These are phyloP conservation scores for Tenrec ecaudatus DNA, from an alignment of 2,113 vertebrate species.

Conservation along the genomic window DNA sequence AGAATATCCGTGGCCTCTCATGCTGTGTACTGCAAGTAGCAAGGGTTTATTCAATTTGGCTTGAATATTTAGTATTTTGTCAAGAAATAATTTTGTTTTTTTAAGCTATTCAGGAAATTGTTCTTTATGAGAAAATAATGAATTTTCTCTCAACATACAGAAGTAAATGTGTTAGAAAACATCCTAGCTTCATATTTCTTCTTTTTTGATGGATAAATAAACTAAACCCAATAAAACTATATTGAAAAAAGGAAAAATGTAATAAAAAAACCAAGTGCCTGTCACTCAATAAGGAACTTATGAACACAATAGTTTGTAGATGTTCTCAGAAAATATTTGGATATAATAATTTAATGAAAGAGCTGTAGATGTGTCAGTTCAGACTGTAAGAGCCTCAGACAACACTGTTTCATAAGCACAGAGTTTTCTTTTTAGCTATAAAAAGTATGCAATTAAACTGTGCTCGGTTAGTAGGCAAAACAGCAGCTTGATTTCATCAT, in stretches of 20 bases:
- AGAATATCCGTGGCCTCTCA: no score
- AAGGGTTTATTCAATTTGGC: neutral
- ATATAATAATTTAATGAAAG: conserved; percentile 80
- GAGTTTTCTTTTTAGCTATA: conserved; percentile 78
- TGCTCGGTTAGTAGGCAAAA: conserved; percentile 76
- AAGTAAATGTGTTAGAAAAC: neutral
- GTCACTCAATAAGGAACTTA: conserved; percentile 71
- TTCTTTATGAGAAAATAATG: conserved; percentile 60
- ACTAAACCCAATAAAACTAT: conserved; percentile 62
- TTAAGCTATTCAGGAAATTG: conserved; percentile 27
- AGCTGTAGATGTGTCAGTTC: conserved; percentile 77
- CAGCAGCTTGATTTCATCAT: conserved; percentile 69
- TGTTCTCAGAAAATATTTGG: conserved; percentile 79
- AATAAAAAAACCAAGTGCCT: conserved; percentile 40
- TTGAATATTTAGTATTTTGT: conserved; percentile 34
- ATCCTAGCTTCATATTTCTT: conserved; percentile 69
- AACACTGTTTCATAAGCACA: conserved; percentile 71
- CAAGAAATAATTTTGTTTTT: conserved; percentile 46
- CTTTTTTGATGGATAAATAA: neutral
- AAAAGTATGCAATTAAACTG: conserved; percentile 80
- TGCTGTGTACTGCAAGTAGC: no score
- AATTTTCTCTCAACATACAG: conserved; percentile 51
- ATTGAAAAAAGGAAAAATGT: conserved; percentile 70
- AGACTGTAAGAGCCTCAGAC: conserved; percentile 63
- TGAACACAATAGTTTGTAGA: conserved; percentile 65